Evolutionary conservation across 1,140 invertebrate species (phyloP).

Genomic region (Camponotus floridanus): DNA sequence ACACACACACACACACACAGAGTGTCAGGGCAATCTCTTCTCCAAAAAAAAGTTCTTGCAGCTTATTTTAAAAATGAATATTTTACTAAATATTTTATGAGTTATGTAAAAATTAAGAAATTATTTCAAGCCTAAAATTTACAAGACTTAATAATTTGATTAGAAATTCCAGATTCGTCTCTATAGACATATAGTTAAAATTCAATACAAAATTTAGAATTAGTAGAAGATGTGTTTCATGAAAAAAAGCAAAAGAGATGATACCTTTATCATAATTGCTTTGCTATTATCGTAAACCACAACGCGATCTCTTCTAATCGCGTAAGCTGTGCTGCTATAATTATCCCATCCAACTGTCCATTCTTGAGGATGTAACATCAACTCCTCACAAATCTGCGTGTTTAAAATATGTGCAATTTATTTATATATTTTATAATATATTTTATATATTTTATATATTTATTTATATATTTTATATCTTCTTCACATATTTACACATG

Average conservation of each 20-base stretch:
- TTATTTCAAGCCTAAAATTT: background rate
- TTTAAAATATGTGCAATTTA: conserved; percentile 49
- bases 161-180: background rate
- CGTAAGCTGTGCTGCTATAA: conserved; percentile 87
- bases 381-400: conserved; percentile 88
- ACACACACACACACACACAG: too few relatives aligned
- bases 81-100: too few relatives aligned
- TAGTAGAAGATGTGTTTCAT: background rate
- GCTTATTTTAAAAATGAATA: too few relatives aligned
- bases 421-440: conserved; percentile 18
- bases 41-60: too few relatives aligned
- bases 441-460: conserved; percentile 79
- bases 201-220: background rate
- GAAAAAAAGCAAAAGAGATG: background rate
- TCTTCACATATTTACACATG: conserved; percentile 87
- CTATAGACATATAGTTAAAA: background rate
- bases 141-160: background rate
- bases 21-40: too few relatives aligned
- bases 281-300: conserved; percentile 89
- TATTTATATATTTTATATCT: too few relatives aligned
- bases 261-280: conserved; percentile 89
- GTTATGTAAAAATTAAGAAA: too few relatives aligned
- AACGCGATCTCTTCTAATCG: conserved; percentile 86
- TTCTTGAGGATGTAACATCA: conserved; percentile 84
- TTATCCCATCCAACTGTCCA: conserved; percentile 89